Evolutionary conservation across 2,113 vertebrate genomes (phyloP).

Genomic region (Amphiprion percula): DNA sequence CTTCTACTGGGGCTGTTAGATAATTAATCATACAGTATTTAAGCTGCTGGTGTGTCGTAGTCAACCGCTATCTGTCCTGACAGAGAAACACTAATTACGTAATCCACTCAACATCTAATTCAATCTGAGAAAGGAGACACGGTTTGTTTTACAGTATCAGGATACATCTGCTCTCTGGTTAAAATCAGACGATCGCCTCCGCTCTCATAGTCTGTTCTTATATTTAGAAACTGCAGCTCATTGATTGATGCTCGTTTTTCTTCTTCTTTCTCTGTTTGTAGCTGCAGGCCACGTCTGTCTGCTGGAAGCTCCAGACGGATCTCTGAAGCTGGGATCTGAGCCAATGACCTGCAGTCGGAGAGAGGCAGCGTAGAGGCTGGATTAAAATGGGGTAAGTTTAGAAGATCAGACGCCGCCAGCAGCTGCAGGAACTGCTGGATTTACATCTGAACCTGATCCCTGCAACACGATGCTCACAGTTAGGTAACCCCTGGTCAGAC

Average conservation of each 20-base stretch:
- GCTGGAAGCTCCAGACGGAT: conserved; percentile 49
- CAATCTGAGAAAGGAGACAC: conserved; percentile 45
- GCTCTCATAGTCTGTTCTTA: conserved; percentile 10
- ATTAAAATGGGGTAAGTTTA: conserved; percentile 84
- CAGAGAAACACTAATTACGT: conserved; percentile 71
- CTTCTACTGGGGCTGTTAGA: too few relatives aligned
- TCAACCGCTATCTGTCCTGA: conserved; percentile 34
- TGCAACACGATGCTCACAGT: conserved; percentile 42
- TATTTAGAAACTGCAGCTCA: conserved; percentile 35
- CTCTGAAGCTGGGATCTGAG: conserved; percentile 54
- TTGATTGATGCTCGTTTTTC: conserved; percentile 32
- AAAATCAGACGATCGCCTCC: conserved; percentile 4
- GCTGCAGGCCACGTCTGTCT: conserved; percentile 65
- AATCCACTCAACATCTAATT: conserved; percentile 73
- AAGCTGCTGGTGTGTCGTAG: conserved; percentile 22
- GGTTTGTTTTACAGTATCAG: conserved; percentile 75
- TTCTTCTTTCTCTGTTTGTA: conserved; percentile 1
- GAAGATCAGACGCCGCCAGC: conserved; percentile 52
- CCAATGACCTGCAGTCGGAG: conserved; percentile 67
- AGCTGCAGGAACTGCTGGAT: conserved; percentile 50
- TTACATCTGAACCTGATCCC: conserved; percentile 50
- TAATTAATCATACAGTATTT: background rate
- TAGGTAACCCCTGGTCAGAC: conserved; percentile 44
- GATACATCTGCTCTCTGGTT: conserved; percentile 28
- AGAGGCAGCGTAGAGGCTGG: conserved; percentile 46